These are phyloP conservation scores for Drosophila ironensis DNA, from an alignment of 1,140 invertebrate genomes.

Conservation along the genomic window DNA sequence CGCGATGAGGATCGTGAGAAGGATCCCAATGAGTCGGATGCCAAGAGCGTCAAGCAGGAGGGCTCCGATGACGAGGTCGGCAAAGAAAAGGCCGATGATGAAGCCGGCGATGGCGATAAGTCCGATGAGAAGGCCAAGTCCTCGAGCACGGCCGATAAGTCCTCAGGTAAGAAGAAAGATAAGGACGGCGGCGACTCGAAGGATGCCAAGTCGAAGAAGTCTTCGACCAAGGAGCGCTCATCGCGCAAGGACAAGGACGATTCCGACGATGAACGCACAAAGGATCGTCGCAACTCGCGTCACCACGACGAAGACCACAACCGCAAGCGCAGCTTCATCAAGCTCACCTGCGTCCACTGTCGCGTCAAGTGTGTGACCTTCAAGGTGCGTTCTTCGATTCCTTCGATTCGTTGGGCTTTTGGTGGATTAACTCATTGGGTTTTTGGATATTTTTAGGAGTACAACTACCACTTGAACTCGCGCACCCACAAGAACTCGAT, in stretches of 20 bases:
- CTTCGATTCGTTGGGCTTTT: too few relatives aligned
- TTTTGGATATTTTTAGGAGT: slow-evolving; percentile 83
- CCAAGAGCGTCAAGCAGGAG: slow-evolving; percentile 64
- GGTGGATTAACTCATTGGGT: background rate
- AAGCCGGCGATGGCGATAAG: slow-evolving; percentile 46
- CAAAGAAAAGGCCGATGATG: slow-evolving; percentile 48
- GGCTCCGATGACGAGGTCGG: slow-evolving; percentile 82
- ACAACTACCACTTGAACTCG: slow-evolving; percentile 87
- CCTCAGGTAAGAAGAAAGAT: slow-evolving; percentile 77
- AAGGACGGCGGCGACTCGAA: slow-evolving; percentile 60
- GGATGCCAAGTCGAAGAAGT: slow-evolving; percentile 69
- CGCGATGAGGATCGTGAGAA: slow-evolving; percentile 82
- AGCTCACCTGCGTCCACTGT: slow-evolving; percentile 89
- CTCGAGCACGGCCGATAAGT: slow-evolving; percentile 36
- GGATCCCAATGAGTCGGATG: slow-evolving; percentile 81
- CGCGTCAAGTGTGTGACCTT: slow-evolving; percentile 88
- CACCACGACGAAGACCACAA: slow-evolving; percentile 68
- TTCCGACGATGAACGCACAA: slow-evolving; percentile 65
- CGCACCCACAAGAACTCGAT: slow-evolving; percentile 87
- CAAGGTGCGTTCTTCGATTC: slow-evolving; percentile 84
- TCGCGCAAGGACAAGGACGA: slow-evolving; percentile 69
- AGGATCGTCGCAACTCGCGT: slow-evolving; percentile 57
- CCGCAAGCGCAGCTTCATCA: slow-evolving; percentile 85
- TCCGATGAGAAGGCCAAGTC: slow-evolving; percentile 59
- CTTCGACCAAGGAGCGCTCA: slow-evolving; percentile 55